Percentiles rank a stretch among this genome's conserved stretches.
Conservation (phyloP, 2,888 invertebrate species). For the Ellobium chinense region DNA sequence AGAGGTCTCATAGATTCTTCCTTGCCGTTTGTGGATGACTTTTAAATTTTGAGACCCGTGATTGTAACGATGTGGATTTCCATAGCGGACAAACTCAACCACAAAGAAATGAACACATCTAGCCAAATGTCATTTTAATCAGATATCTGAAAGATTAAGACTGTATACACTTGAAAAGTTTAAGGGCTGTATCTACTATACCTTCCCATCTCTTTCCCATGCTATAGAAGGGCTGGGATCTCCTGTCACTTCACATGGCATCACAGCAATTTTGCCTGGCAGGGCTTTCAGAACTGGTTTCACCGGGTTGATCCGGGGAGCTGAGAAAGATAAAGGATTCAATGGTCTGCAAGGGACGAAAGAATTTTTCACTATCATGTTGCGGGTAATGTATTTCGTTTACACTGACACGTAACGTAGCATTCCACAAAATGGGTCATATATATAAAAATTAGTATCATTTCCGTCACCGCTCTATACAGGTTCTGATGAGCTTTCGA, state of each 20-base stretch:
- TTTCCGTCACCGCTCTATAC: no score
- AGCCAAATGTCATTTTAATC: background rate
- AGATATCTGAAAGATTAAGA: background rate
- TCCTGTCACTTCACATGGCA: slow-evolving; percentile 6
- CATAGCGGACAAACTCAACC: background rate
- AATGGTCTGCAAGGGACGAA: no score
- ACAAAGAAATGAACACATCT: background rate
- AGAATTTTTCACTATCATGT: no score
- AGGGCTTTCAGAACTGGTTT: background rate
- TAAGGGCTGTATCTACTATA: background rate
- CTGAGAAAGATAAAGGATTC: background rate
- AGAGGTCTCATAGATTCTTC: no score
- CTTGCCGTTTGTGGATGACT: no score
- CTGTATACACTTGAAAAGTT: no score
- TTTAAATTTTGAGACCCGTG: no score
- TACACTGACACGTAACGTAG: no score
- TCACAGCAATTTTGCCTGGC: background rate
- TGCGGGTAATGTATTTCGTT: no score
- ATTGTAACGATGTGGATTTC: background rate
- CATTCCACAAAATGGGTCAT: no score
- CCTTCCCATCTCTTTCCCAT: slow-evolving; percentile 21
- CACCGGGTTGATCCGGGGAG: background rate
- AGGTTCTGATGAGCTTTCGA: no score
- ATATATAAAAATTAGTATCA: no score
- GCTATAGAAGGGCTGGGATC: background rate